A percentile compares a stretch with the other conserved stretches of the same genome.
These are phyloP conservation scores for Ophion ventricosus DNA, from an alignment of 2,888 invertebrate species.

Conservation along the genomic window DNA sequence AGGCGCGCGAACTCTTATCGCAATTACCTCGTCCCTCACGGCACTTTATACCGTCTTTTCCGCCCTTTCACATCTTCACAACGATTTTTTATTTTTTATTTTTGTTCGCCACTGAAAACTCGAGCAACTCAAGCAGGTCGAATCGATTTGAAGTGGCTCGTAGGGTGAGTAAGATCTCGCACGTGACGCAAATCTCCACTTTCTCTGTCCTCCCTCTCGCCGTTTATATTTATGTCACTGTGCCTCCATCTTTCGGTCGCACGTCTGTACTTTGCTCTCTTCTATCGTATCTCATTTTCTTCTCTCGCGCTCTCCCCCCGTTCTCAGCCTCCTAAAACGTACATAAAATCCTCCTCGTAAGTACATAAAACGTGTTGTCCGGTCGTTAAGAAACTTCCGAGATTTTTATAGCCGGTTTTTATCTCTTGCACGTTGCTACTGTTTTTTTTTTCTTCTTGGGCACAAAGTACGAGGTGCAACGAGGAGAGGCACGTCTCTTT, in stretches of 20 bases:
- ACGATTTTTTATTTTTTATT: slow-evolving; percentile 23
- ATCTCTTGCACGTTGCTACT: slow-evolving; percentile 19
- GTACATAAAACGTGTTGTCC: slow-evolving; percentile 62
- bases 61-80: slow-evolving; percentile 8
- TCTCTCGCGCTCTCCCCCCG: not conserved
- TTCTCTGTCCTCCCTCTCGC: slow-evolving; percentile 17
- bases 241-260: not conserved
- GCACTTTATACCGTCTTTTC: slow-evolving; percentile 48
- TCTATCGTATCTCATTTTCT: not conserved
- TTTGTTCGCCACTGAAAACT: slow-evolving; percentile 14
- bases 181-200: slow-evolving; percentile 67
- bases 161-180: slow-evolving; percentile 67
- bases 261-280: not conserved
- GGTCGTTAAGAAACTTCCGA: slow-evolving; percentile 71
- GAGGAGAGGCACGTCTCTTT: not conserved
- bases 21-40: slow-evolving; percentile 71
- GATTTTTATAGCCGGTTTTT: slow-evolving; percentile 72
- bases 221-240: slow-evolving; percentile 1
- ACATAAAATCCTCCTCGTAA: slow-evolving; percentile 34
- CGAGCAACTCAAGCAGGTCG: slow-evolving; percentile 39
- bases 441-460: not conserved
- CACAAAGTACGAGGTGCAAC: not conserved
- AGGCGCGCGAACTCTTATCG: slow-evolving; percentile 70
- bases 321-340: slow-evolving; percentile 31
- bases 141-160: slow-evolving; percentile 69